A percentile compares a stretch with the other conserved stretches of the same genome.
phyloP scores from a whole-genome alignment of 2,888 invertebrate genomes.

The Pseudococcus viburni region DNA sequence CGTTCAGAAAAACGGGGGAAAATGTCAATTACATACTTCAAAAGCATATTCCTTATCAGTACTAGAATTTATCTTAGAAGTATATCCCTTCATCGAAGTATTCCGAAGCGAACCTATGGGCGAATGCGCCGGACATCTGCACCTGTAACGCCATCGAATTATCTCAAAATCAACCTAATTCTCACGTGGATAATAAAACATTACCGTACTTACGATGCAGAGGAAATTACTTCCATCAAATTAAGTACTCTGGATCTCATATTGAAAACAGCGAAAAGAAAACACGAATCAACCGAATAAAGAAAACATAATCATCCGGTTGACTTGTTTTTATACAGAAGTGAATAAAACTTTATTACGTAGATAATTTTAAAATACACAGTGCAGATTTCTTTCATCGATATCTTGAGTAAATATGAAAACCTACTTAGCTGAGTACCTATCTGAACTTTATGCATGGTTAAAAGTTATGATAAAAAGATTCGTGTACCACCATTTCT shows the following conservation, averaged over 20 bases:
- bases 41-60: constrained; percentile 83
- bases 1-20: not conserved
- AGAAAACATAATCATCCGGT: too few relatives aligned
- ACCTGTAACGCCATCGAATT: constrained; percentile 72
- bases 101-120: constrained; percentile 74
- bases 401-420: too few relatives aligned
- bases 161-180: too few relatives aligned
- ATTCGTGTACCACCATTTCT: constrained; percentile 82
- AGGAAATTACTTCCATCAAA: constrained; percentile 78
- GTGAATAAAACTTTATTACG: too few relatives aligned
- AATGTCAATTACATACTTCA: constrained; percentile 75
- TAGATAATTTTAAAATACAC: too few relatives aligned
- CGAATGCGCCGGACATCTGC: constrained; percentile 84
- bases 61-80: constrained; percentile 70
- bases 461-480: constrained; percentile 72
- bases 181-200: not conserved
- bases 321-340: too few relatives aligned
- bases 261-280: not conserved
- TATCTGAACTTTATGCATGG: too few relatives aligned
- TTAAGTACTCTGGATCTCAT: constrained; percentile 74
- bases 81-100: constrained; percentile 69
- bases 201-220: constrained; percentile 73
- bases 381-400: too few relatives aligned
- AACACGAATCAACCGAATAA: not conserved
- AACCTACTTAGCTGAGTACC: too few relatives aligned